These are phyloP conservation scores for Umimayanthus chanpuru DNA, from an alignment of 92 coral and sea anemone species.

Conservation along the genomic window DNA sequence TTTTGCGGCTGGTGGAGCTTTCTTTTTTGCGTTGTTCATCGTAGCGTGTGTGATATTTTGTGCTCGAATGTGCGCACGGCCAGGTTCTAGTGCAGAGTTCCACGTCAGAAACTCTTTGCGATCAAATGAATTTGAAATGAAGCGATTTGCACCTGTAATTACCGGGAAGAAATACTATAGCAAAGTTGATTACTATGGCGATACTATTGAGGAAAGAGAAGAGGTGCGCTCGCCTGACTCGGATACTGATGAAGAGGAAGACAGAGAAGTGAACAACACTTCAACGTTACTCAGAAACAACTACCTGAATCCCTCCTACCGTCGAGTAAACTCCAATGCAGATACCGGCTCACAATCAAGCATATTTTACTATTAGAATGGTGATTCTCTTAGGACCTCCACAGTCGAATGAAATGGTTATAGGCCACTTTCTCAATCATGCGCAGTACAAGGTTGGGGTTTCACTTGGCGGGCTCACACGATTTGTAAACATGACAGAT, in stretches of 20 bases:
- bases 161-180: constrained; percentile 25
- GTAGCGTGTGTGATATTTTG: constrained; percentile 34
- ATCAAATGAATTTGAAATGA: constrained; percentile 42
- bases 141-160: constrained; percentile 35
- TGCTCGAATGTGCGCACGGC: constrained; percentile 23
- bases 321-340: background rate
- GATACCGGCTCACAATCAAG: constrained; percentile 23
- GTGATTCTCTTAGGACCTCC: background rate
- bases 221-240: constrained; percentile 1
- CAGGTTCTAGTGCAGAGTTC: constrained; percentile 26
- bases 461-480: too few species aligned
- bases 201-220: constrained; percentile 20
- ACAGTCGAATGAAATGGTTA: too few species aligned
- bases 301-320: constrained; percentile 34
- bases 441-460: too few species aligned
- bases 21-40: constrained; percentile 37
- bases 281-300: constrained; percentile 11
- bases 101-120: background rate
- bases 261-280: background rate
- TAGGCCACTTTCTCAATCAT: too few species aligned
- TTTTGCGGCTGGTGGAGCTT: constrained; percentile 23
- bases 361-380: constrained; percentile 2
- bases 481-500: too few species aligned
- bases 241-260: constrained; percentile 34
- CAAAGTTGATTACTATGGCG: constrained; percentile 33